phyloP scores from a whole-genome alignment of 2,113 vertebrate species.

The Apeltes quadracus region DNA sequence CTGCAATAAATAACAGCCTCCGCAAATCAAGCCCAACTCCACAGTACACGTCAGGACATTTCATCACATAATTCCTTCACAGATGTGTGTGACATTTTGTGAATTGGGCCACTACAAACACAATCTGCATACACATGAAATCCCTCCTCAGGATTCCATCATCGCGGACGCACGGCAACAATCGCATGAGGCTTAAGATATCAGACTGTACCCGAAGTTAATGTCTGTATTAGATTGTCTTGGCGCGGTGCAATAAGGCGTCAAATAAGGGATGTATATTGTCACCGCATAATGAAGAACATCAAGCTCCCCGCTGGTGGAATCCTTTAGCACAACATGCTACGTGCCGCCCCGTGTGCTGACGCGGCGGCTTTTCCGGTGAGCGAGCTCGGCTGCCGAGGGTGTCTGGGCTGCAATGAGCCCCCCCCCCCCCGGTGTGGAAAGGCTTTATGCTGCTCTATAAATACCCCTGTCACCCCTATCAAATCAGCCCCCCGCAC shows the following conservation, averaged over 20 bases:
- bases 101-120: constrained; percentile 8
- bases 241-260: constrained; percentile 59
- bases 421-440: constrained; percentile 49
- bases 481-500: constrained; percentile 73
- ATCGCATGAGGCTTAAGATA: constrained; percentile 58
- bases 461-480: constrained; percentile 80
- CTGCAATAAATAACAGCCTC: constrained; percentile 14
- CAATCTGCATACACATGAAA: constrained; percentile 28
- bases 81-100: constrained; percentile 21
- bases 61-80: constrained; percentile 4
- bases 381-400: constrained; percentile 79
- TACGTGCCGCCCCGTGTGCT: constrained; percentile 78
- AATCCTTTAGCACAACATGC: constrained; percentile 80
- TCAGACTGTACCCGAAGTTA: constrained; percentile 37
- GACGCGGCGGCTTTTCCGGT: constrained; percentile 83
- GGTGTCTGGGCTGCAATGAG: constrained; percentile 73
- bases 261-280: constrained; percentile 64
- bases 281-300: constrained; percentile 72
- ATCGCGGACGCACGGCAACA: constrained; percentile 37
- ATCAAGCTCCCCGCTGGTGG: constrained; percentile 52
- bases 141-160: constrained; percentile 64
- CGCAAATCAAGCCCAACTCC: neutral
- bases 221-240: constrained; percentile 55
- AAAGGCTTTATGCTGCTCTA: constrained; percentile 66
- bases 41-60: constrained; percentile 8